phyloP scores from a whole-genome alignment of 2,888 invertebrate genomes.

The Sphaeridia pumilis region DNA sequence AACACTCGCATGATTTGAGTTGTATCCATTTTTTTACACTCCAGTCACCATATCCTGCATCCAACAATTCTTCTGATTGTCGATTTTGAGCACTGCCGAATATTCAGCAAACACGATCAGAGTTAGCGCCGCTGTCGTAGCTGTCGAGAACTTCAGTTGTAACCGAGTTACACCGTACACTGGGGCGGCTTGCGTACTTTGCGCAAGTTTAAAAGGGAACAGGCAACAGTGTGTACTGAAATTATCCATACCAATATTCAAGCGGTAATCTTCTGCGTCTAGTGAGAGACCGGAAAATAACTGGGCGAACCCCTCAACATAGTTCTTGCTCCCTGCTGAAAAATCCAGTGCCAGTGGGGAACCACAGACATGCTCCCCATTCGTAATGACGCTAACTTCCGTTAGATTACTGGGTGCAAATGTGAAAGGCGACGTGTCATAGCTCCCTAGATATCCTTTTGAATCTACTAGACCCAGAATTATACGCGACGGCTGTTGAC shows the following conservation, averaged over 20 bases:
- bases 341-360: not conserved
- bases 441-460: slow-evolving; percentile 1
- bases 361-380: not conserved
- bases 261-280: slow-evolving; percentile 1
- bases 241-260: not conserved
- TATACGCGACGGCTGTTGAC: slow-evolving; percentile 14
- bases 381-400: not conserved
- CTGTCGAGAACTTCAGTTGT: not conserved
- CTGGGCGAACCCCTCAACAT: not conserved
- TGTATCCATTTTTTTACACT: too few relatives aligned
- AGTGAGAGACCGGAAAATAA: not conserved
- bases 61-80: not conserved
- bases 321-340: not conserved
- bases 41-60: too few relatives aligned
- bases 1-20: too few relatives aligned
- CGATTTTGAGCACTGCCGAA: not conserved
- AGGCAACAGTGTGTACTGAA: not conserved
- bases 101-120: not conserved
- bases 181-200: not conserved
- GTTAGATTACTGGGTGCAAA: slow-evolving; percentile 1
- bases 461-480: slow-evolving; percentile 13
- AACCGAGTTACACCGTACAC: not conserved
- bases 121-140: not conserved
- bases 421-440: slow-evolving; percentile 2
- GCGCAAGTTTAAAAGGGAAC: not conserved